Evolutionary conservation across 2,797 vertebrate species (phyloP), one percentile per base, ranked within the genome.

Genomic region (Ctenosaura bakeri): DNA sequence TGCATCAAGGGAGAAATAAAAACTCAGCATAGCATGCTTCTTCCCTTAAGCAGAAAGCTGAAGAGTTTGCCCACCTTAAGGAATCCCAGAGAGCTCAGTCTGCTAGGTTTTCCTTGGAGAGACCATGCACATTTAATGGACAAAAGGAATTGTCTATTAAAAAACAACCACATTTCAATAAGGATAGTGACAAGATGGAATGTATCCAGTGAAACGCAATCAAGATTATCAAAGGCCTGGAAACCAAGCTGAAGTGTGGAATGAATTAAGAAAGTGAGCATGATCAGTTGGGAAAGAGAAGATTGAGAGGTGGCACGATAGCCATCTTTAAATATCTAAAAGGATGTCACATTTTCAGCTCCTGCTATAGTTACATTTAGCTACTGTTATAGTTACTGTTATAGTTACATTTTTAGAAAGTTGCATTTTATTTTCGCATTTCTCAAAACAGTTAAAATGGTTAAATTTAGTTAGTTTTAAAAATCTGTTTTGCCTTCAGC

Each of bases 31-130:
- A 62, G 73, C 50, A 0, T 0, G 46, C 1, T n/a, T 85, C 32
- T 89, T 56, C 62, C 38, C 0, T 0, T 66, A 59, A 54, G n/a
- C 59, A 73, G 62, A 89, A 83, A 90, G 64, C 74, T 66, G 82
- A 86, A 85, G 22, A 56, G 38, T 50, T 46, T 64, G 0, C 71
- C 73, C 64, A 79, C 50, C 54, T 38, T 52, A 62, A 22, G 52
- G 38, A 38, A 90, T 90, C 59, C 46, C 52, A 14, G 59, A 66
- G 46, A 66, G 13, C 13, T 81, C 26, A 85, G 50, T 38, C 62
- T 35, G 50, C 59, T 79, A 29, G 73, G 24, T 73, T 83, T 87
- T 46, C 64, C 77, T 89, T 66, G 54, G 35, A 86, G 56, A 87
- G 4, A 3, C 12, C 62, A 6, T 52, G 4, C 35, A 81, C 52